Percentiles rank a stretch among this genome's conserved stretches.
phyloP scores from a whole-genome alignment of 2,113 vertebrate genomes.

The Hepsetus odoe region DNA sequence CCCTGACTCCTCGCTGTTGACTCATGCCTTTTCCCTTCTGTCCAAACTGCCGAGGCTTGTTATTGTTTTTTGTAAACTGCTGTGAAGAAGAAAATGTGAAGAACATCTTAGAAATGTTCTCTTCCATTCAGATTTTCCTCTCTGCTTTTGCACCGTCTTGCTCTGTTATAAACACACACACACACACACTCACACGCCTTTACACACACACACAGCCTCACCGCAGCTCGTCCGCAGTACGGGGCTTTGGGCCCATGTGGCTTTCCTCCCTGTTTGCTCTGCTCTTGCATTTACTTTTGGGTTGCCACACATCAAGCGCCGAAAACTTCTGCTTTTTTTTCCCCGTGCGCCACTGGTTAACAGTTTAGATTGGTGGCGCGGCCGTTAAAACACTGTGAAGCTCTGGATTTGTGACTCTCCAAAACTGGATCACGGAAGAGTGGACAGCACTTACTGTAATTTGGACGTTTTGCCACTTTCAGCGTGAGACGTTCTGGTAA shows the following conservation, averaged over 20 bases:
- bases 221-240: constrained; percentile 67
- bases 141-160: neutral
- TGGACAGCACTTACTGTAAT: neutral
- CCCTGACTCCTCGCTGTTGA: neutral
- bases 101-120: neutral
- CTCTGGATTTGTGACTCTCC: neutral
- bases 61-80: too few relatives aligned
- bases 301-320: constrained; percentile 55
- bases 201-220: constrained; percentile 44
- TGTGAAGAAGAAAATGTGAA: neutral
- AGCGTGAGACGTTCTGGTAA: neutral
- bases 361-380: constrained; percentile 3
- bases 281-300: constrained; percentile 64
- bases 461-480: neutral
- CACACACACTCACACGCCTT: constrained; percentile 6
- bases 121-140: neutral
- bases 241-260: constrained; percentile 64
- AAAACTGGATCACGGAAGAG: neutral
- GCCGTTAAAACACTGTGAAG: neutral
- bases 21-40: neutral
- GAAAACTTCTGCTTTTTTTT: neutral
- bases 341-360: neutral
- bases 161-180: neutral
- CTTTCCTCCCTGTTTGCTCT: constrained; percentile 65
- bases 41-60: neutral